Evolutionary conservation across 2,797 vertebrate genomes (phyloP), one percentile per base, ranked within the genome.

Genomic region (Syncerus caffer): DNA sequence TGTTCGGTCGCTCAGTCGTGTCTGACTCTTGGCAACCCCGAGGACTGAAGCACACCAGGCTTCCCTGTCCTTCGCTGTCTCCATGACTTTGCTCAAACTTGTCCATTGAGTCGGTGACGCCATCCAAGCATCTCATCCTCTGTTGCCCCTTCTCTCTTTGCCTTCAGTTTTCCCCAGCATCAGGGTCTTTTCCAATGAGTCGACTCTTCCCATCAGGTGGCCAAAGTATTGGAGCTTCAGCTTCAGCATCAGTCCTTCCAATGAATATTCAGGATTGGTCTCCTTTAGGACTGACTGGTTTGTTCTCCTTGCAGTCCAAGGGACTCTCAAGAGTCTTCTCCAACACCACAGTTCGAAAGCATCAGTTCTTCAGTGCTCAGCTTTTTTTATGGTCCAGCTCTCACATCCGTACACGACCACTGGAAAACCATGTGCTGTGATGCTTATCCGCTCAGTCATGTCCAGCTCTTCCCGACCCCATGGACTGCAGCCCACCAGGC

Each of bases 371-470:
- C 7, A 6, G 12, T 15, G 12, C 38, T 45, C 38, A 76, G 71
- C 34, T 12, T 45, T 27, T 2, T 45, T 8, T 4, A 27, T 15
- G 71, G 71, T 2, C 71, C 71, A 14, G 0, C 38, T 7, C 38
- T 76, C 71, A 4, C 23, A 4, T 27, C 71, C 12, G 0, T 4
- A 2, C 23, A 7, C 0, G 12, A 45, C 38, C 14, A 25, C 71
- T 45, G 12, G 71, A 4, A 14, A 42, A 27, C 71, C 71, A 15
- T 2, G 19, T 11, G 9, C 9, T 12, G 4, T 71, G 64, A 4
- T 10, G n/a, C 64, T 21, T 21, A 5, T 34, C 23, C 0, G 0
- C 19, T 38, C 64, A 71, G 34, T 38, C 0, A 0, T 7, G 19
- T 13, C 34, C 34, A 1, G 1, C 67, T 71, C 67, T 71, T 38